Evolutionary conservation across 2,797 vertebrate genomes (phyloP), one percentile per base, ranked within the genome.

Genomic region (Lagocephalus sceleratus): DNA sequence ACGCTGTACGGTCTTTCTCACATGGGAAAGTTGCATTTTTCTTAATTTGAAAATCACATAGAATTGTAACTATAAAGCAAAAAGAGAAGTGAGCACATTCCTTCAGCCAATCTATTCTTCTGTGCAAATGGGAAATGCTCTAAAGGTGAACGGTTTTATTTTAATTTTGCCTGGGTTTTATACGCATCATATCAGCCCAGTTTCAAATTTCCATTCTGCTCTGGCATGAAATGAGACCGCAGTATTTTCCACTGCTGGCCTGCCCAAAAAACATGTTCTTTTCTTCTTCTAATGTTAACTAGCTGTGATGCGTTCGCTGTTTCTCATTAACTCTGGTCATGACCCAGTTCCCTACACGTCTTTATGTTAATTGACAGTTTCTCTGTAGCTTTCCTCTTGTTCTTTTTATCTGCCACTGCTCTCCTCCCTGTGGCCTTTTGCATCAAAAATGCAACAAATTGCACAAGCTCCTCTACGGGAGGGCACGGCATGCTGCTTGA

Each of bases 251-350:
- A 35, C 49, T 43, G 46, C 57, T 2, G 19, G 0, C 66, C 38
- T 58, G 56, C 51, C 55, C 67, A 54, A 58, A n/a, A 58, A 72
- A 54, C 51, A 2, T 62, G 61, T 53, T 60, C n/a, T 64, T 68
- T 42, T 57, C 49, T 54, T 50, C 54, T 62, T 63, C 39, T 59
- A 53, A 71, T 15, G 20, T 61, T 68, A 75, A 73, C 55, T 58
- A 66, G 43, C 57, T 58, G 47, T 63, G 66, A 72, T 47, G 12
- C 42, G 64, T 80, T 69, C 60, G 60, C 50, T 54, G 56, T 78
- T 83, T 82, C 55, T 71, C 57, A 73, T 81, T 79, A 78, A 75
- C 69, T 60, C 60, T 56, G 51, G 55, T 59, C 19, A 19, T 60
- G 60, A 75, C 61, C 75, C 52, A 68, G 54, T 71, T 71, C 57